phyloP scores from a whole-genome alignment of 2,797 vertebrate genomes.

The Hapalemur alaotrensis region DNA sequence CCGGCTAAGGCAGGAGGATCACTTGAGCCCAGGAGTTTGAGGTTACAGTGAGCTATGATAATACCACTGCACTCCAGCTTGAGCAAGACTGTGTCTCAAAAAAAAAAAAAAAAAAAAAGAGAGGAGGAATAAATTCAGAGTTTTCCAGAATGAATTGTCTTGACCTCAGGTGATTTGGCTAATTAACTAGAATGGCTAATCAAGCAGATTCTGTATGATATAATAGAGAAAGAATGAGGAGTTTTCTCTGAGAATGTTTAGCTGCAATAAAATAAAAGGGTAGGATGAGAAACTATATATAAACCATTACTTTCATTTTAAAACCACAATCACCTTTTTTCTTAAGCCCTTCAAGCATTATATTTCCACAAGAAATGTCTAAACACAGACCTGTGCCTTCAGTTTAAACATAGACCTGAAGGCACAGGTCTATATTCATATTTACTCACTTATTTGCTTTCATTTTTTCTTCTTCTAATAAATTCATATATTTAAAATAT shows the following conservation, averaged over 20 bases:
- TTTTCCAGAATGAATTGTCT: not conserved
- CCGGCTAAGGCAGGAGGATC: no score
- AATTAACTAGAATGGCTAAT: not conserved
- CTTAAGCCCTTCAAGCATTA: not conserved
- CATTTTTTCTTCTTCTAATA: not conserved
- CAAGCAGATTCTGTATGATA: not conserved
- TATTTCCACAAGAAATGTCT: not conserved
- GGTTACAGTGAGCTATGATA: no score
- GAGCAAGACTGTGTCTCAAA: no score
- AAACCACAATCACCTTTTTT: not conserved
- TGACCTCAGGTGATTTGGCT: not conserved
- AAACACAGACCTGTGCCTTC: not conserved
- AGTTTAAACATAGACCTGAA: not conserved
- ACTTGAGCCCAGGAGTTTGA: no score
- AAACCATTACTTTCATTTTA: not conserved
- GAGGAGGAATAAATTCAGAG: not conserved
- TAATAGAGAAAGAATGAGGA: not conserved
- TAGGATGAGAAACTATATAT: not conserved
- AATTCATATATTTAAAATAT: not conserved
- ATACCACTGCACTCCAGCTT: no score
- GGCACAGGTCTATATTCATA: not conserved
- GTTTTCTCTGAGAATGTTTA: not conserved
- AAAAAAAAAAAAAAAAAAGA: no score
- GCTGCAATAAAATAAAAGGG: not conserved
- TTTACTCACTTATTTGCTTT: not conserved